Evolutionary conservation across 2,113 vertebrate genomes (phyloP).

Genomic region (Grus americana): DNA sequence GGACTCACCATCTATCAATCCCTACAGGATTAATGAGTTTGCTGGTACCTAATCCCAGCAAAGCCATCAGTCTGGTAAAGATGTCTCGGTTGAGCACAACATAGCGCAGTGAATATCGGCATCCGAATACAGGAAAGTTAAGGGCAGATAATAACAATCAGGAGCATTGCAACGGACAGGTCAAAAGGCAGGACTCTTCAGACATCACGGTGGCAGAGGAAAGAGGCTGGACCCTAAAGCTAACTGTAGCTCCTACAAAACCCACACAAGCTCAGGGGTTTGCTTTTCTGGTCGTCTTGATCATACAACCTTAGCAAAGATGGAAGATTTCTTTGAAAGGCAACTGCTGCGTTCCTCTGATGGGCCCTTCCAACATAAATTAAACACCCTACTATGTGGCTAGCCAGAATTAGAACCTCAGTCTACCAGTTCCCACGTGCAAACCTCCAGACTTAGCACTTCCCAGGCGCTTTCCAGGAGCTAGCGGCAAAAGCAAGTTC

Average conservation of each 20-base stretch:
- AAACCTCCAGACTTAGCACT: neutral
- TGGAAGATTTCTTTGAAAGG: neutral
- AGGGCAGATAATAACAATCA: neutral
- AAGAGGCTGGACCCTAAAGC: neutral
- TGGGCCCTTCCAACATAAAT: neutral
- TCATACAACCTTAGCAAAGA: neutral
- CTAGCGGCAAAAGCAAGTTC: neutral
- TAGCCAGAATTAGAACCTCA: neutral
- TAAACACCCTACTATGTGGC: neutral
- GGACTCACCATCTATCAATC: neutral
- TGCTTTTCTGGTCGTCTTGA: neutral
- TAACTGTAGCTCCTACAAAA: neutral
- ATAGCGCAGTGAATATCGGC: neutral
- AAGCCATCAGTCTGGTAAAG: neutral
- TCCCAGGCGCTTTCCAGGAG: neutral
- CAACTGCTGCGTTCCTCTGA: neutral
- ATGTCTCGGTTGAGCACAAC: neutral
- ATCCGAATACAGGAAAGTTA: too few relatives aligned
- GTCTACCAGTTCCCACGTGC: neutral
- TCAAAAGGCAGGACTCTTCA: neutral
- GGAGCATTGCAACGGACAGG: neutral
- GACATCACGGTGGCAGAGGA: neutral
- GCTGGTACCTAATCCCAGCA: neutral
- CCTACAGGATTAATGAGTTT: neutral
- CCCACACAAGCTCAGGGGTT: neutral